phyloP scores from a whole-genome alignment of 2,888 invertebrate genomes.

The Andrena praecox region DNA sequence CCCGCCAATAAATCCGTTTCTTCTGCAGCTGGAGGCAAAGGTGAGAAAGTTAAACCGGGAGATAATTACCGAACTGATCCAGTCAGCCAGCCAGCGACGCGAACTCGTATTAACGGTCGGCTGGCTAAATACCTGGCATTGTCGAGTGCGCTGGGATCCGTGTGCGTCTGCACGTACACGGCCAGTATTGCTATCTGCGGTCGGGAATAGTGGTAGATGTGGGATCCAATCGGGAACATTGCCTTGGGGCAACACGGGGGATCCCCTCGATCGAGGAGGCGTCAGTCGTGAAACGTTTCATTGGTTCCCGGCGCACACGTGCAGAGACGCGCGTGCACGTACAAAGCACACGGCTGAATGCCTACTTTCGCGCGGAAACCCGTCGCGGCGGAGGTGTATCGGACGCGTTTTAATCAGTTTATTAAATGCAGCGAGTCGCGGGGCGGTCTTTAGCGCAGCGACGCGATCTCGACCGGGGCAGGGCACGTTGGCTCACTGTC shows the following conservation, averaged over 20 bases:
- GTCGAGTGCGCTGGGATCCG: slow-evolving; percentile 46
- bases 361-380: slow-evolving; percentile 23
- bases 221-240: slow-evolving; percentile 75
- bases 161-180: slow-evolving; percentile 43
- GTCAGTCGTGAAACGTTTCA: slow-evolving; percentile 75
- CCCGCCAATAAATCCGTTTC: slow-evolving; percentile 19
- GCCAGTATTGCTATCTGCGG: slow-evolving; percentile 66
- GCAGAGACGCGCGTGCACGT: slow-evolving; percentile 17
- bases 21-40: slow-evolving; percentile 9
- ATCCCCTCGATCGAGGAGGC: slow-evolving; percentile 70
- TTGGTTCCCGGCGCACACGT: slow-evolving; percentile 66
- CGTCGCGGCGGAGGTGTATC: neutral
- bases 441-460: neutral
- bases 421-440: no score
- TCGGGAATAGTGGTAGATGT: slow-evolving; percentile 66
- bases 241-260: slow-evolving; percentile 69
- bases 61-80: slow-evolving; percentile 64
- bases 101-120: slow-evolving; percentile 59
- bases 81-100: slow-evolving; percentile 57
- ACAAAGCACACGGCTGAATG: slow-evolving; percentile 29
- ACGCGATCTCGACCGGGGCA: neutral
- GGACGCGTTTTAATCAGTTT: neutral
- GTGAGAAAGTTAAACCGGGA: slow-evolving; percentile 63
- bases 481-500: neutral
- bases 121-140: slow-evolving; percentile 68